phyloP scores from a whole-genome alignment of 2,888 invertebrate genomes.

The Xestia rhomboidea region DNA sequence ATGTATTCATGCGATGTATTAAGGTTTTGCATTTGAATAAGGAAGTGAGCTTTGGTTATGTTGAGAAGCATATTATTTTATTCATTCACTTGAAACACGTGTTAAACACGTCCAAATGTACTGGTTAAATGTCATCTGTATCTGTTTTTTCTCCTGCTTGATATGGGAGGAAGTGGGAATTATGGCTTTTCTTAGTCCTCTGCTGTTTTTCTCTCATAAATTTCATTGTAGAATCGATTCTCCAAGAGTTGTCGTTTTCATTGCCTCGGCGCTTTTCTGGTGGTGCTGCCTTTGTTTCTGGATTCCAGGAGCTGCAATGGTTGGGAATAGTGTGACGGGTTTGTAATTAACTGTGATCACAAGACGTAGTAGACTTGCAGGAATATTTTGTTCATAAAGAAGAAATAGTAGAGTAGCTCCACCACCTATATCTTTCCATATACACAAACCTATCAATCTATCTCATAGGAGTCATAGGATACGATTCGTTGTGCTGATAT shows the following conservation, averaged over 20 bases:
- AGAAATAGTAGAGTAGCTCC: neutral
- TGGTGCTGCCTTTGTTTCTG: neutral
- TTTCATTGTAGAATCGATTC: neutral
- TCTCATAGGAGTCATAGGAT: neutral
- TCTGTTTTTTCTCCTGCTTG: neutral
- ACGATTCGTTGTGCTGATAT: neutral
- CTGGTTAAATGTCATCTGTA: neutral
- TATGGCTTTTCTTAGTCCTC: too few species aligned
- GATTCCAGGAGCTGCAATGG: neutral
- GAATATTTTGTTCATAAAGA: neutral
- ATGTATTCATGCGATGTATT: slow-evolving; percentile 8
- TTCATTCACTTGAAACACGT: neutral
- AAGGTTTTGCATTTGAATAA: neutral
- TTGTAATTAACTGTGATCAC: neutral
- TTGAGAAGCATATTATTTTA: neutral
- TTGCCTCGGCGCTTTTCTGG: neutral
- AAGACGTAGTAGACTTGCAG: neutral
- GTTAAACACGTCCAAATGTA: neutral
- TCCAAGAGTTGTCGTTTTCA: neutral
- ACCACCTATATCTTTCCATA: neutral
- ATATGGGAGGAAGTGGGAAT: neutral
- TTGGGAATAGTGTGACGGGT: neutral
- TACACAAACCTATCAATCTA: neutral
- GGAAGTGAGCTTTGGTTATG: neutral
- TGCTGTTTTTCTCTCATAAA: neutral